phyloP scores from a whole-genome alignment of 2,888 invertebrate genomes.

The Drosophila cognata region DNA sequence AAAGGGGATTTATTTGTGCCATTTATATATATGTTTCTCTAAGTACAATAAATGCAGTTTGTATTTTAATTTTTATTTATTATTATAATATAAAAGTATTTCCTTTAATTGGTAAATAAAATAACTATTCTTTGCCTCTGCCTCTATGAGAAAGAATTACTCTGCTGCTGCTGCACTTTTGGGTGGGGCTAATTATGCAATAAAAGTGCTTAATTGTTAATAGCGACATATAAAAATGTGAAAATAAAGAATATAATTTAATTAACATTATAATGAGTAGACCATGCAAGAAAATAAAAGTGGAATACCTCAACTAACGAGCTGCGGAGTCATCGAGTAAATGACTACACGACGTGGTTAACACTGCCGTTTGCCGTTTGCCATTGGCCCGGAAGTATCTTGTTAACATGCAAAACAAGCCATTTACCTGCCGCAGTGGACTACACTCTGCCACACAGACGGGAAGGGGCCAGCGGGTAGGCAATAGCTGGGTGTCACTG shows the following conservation, averaged over 20 bases:
- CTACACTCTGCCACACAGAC: not conserved
- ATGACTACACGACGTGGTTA: constrained; percentile 54
- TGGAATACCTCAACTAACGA: not conserved
- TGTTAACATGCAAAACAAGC: constrained; percentile 83
- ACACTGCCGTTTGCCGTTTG: constrained; percentile 58
- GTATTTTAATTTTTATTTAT: not conserved
- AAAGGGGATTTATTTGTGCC: not conserved
- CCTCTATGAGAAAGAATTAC: not conserved
- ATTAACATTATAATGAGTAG: constrained; percentile 15
- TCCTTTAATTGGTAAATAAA: not conserved
- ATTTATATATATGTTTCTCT: too few species aligned
- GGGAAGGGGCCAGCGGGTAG: not conserved
- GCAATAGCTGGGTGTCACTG: constrained; percentile 5
- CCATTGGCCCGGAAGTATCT: constrained; percentile 78
- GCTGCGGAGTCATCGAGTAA: constrained; percentile 21
- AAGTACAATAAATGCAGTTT: not conserved
- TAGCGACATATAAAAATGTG: constrained; percentile 71
- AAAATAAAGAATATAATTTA: constrained; percentile 58
- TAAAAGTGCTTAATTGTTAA: constrained; percentile 65
- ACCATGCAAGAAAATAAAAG: not conserved
- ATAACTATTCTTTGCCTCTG: not conserved
- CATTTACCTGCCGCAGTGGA: constrained; percentile 55
- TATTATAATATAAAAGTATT: not conserved
- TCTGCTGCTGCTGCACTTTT: not conserved
- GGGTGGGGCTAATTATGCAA: constrained; percentile 74